Evolutionary conservation across 2,888 invertebrate species (phyloP).

Genomic region (Furcula furcula): DNA sequence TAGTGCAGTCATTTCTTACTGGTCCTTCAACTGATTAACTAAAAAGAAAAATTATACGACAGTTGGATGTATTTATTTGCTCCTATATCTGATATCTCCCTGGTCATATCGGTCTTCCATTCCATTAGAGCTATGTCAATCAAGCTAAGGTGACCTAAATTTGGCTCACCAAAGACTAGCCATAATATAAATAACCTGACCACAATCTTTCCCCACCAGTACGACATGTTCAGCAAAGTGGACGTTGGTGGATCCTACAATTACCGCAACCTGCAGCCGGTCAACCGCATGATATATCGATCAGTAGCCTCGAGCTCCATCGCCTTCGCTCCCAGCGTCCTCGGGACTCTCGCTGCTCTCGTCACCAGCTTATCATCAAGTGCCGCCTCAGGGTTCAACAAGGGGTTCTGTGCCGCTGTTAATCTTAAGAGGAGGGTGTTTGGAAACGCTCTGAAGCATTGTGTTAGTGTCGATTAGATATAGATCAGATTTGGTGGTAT

Average conservation of each 20-base stretch:
- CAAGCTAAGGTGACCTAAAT: too few relatives aligned
- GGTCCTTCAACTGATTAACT: too few relatives aligned
- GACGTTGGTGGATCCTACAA: slow-evolving; percentile 65
- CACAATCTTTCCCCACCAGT: slow-evolving; percentile 39
- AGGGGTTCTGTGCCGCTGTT: slow-evolving; percentile 45
- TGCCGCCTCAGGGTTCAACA: slow-evolving; percentile 37
- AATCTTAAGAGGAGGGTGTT: slow-evolving; percentile 54
- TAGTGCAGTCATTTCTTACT: too few relatives aligned
- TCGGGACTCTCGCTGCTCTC: slow-evolving; percentile 39
- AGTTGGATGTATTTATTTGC: too few relatives aligned
- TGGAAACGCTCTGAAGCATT: slow-evolving; percentile 32
- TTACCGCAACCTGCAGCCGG: slow-evolving; percentile 66
- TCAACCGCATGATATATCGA: slow-evolving; percentile 61
- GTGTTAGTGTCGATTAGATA: slow-evolving; percentile 14
- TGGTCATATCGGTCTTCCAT: too few relatives aligned
- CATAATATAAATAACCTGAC: neutral
- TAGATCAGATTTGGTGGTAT: neutral
- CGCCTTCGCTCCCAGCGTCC: slow-evolving; percentile 38
- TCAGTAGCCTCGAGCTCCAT: slow-evolving; percentile 52
- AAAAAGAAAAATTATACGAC: too few relatives aligned
- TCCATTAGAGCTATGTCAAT: too few relatives aligned
- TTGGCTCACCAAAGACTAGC: too few relatives aligned
- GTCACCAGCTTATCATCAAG: slow-evolving; percentile 46
- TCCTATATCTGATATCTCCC: too few relatives aligned
- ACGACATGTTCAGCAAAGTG: slow-evolving; percentile 54